Conservation (phyloP, 2,888 invertebrate genomes). For the Melanophora roralis region DNA sequence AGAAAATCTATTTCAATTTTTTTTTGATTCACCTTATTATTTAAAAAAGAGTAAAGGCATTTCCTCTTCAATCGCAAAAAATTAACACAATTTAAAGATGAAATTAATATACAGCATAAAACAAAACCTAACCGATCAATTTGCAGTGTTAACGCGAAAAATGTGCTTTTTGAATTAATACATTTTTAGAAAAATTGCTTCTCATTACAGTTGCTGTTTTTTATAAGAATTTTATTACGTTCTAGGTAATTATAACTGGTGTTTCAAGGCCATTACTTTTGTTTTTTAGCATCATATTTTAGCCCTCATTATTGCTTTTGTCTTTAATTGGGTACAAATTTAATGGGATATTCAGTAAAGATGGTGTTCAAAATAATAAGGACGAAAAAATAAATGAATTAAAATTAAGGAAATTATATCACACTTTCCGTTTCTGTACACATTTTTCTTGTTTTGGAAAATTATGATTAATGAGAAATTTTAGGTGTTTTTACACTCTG, state of each 20-base stretch:
- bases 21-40: too few species aligned
- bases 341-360: slow-evolving; percentile 51
- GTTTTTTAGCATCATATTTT: slow-evolving; percentile 36
- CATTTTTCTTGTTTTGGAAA: neutral
- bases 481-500: neutral
- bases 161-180: too few species aligned
- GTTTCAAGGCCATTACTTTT: neutral
- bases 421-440: slow-evolving; percentile 20
- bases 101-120: too few species aligned
- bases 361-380: slow-evolving; percentile 45
- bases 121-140: too few species aligned
- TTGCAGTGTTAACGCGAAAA: too few species aligned
- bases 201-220: neutral
- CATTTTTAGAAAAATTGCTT: neutral
- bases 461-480: slow-evolving; percentile 22
- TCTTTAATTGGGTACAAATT: slow-evolving; percentile 27
- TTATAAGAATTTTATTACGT: neutral
- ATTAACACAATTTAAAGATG: too few species aligned
- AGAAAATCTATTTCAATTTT: too few species aligned
- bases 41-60: too few species aligned
- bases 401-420: slow-evolving; percentile 60
- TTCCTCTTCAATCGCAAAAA: too few species aligned
- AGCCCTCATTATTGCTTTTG: neutral
- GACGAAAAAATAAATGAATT: slow-evolving; percentile 55
- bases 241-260: neutral